phyloP scores from a whole-genome alignment of 2,888 invertebrate species.

The Aplocera efformata region DNA sequence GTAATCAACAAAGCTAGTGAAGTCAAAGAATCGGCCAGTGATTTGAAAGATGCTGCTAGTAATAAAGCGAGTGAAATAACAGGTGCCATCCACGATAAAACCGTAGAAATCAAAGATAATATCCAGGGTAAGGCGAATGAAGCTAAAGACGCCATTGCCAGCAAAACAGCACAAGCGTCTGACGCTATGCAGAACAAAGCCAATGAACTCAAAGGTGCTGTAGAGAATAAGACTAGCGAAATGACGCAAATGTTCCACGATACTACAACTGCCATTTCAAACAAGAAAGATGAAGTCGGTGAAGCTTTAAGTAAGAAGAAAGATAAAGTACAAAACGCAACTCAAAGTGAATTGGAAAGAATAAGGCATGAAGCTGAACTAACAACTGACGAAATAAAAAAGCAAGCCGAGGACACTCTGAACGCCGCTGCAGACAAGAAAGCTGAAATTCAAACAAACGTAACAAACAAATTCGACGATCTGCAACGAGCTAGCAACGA shows the following conservation, averaged over 20 bases:
- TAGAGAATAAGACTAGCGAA: conserved; percentile 33
- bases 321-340: conserved; percentile 46
- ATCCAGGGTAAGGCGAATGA: conserved; percentile 31
- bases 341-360: conserved; percentile 59
- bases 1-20: conserved; percentile 26
- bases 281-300: conserved; percentile 44
- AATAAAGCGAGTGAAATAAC: conserved; percentile 33
- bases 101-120: conserved; percentile 29
- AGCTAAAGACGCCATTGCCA: conserved; percentile 27
- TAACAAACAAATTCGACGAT: conserved; percentile 43
- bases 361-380: conserved; percentile 69
- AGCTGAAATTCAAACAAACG: conserved; percentile 47
- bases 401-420: conserved; percentile 62
- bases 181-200: conserved; percentile 30
- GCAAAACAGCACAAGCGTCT: conserved; percentile 33
- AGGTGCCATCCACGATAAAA: conserved; percentile 33
- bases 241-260: conserved; percentile 36
- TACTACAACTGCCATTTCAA: conserved; percentile 43
- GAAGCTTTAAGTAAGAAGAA: conserved; percentile 46
- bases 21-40: conserved; percentile 26
- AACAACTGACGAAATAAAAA: conserved; percentile 66
- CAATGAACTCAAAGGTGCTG: conserved; percentile 32
- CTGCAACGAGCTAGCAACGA: conserved; percentile 43
- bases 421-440: conserved; percentile 60
- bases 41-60: conserved; percentile 30